Percentiles rank a stretch among this genome's conserved stretches.
These are phyloP conservation scores for Hylyphantes graminicola DNA, from an alignment of 1,140 invertebrate genomes.

Conservation along the genomic window DNA sequence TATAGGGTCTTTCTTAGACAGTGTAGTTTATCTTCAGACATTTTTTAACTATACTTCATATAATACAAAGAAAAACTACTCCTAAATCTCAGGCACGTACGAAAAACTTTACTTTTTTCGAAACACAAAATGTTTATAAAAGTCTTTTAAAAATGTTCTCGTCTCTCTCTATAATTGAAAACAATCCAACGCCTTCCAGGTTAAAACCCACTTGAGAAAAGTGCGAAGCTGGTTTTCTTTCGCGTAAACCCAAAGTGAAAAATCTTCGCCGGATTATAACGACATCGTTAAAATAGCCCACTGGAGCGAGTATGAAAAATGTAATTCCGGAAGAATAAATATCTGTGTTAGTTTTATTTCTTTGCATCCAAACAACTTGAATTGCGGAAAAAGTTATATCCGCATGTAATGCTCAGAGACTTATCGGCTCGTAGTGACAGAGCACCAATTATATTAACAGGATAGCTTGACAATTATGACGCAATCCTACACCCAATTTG, in stretches of 20 bases:
- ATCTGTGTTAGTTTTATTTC: slow-evolving; percentile 51
- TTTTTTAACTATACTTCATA: too few species aligned
- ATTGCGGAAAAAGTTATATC: slow-evolving; percentile 51
- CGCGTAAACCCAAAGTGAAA: background rate
- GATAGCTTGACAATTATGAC: slow-evolving; percentile 45
- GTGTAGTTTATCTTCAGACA: too few species aligned
- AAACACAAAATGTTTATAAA: too few species aligned
- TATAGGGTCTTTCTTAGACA: too few species aligned
- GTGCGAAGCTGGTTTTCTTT: slow-evolving; percentile 5
- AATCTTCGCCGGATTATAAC: slow-evolving; percentile 43
- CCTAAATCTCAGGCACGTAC: too few species aligned
- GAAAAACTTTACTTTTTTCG: too few species aligned
- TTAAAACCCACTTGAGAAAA: background rate
- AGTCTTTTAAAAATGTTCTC: too few species aligned
- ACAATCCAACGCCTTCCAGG: slow-evolving; percentile 44
- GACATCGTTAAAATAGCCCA: slow-evolving; percentile 56
- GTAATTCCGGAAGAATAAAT: slow-evolving; percentile 46
- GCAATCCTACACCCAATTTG: slow-evolving; percentile 6
- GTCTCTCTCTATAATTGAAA: slow-evolving; percentile 37
- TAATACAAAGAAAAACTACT: too few species aligned
- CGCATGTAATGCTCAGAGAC: slow-evolving; percentile 12
- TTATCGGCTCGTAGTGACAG: background rate
- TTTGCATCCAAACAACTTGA: slow-evolving; percentile 31
- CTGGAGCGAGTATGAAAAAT: slow-evolving; percentile 52
- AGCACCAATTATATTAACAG: slow-evolving; percentile 42